Percentiles rank a stretch among this genome's conserved stretches.
Conservation (phyloP, 2,888 invertebrate genomes). For the Pteria penguin region DNA sequence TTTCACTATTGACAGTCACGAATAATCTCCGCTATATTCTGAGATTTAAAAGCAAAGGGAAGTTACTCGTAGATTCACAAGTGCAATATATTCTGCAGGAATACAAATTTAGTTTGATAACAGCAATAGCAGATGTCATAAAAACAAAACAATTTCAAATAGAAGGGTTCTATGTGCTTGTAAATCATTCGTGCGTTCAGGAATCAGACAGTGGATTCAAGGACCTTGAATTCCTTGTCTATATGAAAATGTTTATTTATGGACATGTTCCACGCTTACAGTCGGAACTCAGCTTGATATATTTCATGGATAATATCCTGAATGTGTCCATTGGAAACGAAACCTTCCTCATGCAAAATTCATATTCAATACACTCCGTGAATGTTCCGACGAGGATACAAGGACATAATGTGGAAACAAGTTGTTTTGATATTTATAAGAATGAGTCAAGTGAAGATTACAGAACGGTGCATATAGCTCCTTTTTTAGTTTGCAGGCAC, state of each 20-base stretch:
- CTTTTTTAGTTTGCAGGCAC: conserved; percentile 24
- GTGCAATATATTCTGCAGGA: background rate
- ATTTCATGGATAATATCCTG: background rate
- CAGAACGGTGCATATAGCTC: conserved; percentile 1
- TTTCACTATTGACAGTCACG: background rate
- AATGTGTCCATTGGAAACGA: background rate
- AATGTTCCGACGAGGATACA: background rate
- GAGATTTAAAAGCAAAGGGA: background rate
- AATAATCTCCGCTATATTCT: background rate
- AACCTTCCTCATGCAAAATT: background rate
- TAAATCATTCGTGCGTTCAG: background rate
- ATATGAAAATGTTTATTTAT: background rate
- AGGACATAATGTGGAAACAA: background rate
- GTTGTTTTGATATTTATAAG: too few relatives aligned
- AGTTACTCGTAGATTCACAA: background rate
- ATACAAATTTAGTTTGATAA: background rate
- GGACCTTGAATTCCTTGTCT: background rate
- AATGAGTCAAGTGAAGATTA: background rate
- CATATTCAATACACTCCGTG: too few relatives aligned
- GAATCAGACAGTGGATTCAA: background rate
- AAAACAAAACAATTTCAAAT: background rate
- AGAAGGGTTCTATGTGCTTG: background rate
- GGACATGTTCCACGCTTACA: background rate
- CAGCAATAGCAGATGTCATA: background rate
- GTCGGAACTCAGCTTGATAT: background rate